Evolutionary conservation across 2,113 vertebrate genomes (phyloP).

Genomic region (Oryzias woworae): DNA sequence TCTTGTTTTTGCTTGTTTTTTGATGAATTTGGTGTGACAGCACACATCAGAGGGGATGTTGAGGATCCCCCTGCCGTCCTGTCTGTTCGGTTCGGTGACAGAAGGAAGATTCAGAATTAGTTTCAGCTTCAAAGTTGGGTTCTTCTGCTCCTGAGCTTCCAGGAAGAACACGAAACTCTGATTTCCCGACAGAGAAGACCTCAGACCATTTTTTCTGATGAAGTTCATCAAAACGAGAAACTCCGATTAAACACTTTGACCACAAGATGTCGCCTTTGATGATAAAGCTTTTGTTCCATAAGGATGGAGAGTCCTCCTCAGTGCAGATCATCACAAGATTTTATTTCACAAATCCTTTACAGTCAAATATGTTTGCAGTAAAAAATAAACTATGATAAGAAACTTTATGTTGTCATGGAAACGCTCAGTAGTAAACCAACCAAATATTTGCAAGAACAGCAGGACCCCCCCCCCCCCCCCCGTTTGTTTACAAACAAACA

Average conservation of each 20-base stretch:
- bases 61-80: no score
- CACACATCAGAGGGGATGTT: no score
- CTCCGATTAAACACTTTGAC: background rate
- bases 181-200: no score
- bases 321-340: background rate
- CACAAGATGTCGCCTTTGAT: conserved; percentile 6
- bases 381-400: conserved; percentile 67
- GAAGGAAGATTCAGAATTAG: no score
- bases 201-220: no score
- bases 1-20: background rate
- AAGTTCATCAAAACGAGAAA: no score
- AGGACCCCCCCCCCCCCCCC: conserved; percentile 22
- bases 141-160: background rate
- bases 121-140: no score
- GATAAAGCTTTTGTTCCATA: background rate
- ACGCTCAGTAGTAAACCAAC: conserved; percentile 68
- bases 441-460: conserved; percentile 57
- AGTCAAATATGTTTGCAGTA: conserved; percentile 60
- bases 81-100: no score
- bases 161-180: background rate
- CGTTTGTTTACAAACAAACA: conserved; percentile 30
- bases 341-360: conserved; percentile 65
- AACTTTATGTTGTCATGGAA: conserved; percentile 57
- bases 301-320: conserved; percentile 3
- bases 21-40: no score